phyloP scores from a whole-genome alignment of 2,113 vertebrate species.

The Oplegnathus fasciatus region DNA sequence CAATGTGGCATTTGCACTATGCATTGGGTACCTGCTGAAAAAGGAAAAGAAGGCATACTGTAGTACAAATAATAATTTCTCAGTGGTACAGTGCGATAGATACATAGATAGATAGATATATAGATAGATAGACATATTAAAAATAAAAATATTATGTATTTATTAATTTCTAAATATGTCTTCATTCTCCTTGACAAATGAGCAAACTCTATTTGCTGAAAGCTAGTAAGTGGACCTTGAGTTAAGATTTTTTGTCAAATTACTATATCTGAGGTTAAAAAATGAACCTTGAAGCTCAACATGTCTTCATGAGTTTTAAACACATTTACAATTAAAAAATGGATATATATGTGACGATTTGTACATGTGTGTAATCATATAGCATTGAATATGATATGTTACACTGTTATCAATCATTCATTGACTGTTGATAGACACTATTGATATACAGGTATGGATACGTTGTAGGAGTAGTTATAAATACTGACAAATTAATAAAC shows the following conservation, averaged over 20 bases:
- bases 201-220: not conserved
- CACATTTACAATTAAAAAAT: not conserved
- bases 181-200: not conserved
- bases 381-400: not conserved
- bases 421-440: not conserved
- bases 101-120: not conserved
- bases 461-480: not conserved
- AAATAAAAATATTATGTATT: no score
- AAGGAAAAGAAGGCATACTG: conserved; percentile 23
- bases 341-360: not conserved
- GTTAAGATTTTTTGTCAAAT: not conserved
- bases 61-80: conserved; percentile 33
- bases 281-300: not conserved
- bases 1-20: conserved; percentile 78
- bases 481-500: not conserved
- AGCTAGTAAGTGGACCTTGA: not conserved
- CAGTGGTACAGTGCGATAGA: conserved; percentile 2
- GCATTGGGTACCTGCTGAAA: conserved; percentile 56
- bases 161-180: not conserved
- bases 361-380: no score
- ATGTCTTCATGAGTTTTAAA: not conserved
- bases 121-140: not conserved
- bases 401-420: not conserved
- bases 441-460: no score
- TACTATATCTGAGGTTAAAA: not conserved